Percentiles rank a stretch among this genome's conserved stretches.
Evolutionary conservation across 1,140 invertebrate genomes (phyloP).

Genomic region (Ctenoplectra terminalis): DNA sequence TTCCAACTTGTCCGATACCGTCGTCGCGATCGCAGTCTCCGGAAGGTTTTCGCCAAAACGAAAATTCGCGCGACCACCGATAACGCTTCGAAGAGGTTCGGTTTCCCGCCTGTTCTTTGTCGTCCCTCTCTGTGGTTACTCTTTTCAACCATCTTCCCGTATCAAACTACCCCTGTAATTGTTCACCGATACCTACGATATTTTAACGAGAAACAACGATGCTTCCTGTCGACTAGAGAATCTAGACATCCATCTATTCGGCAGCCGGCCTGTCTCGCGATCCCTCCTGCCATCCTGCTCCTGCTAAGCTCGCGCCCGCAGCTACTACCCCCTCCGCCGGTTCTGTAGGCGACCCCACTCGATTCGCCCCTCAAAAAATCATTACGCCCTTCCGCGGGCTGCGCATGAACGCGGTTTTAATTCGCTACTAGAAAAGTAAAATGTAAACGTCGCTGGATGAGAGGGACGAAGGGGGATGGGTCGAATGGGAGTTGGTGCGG

Average conservation of each 20-base stretch:
- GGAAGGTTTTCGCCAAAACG: neutral
- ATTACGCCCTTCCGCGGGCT: conserved; percentile 84
- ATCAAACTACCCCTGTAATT: neutral
- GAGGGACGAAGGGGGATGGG: conserved; percentile 59
- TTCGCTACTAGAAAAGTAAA: conserved; percentile 84
- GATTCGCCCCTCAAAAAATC: conserved; percentile 84
- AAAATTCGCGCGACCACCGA: neutral
- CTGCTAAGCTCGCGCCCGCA: conserved; percentile 73
- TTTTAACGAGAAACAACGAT: conserved; percentile 10
- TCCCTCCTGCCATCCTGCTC: conserved; percentile 64
- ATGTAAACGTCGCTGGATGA: conserved; percentile 78
- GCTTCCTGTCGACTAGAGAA: conserved; percentile 25
- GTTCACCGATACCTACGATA: conserved; percentile 2
- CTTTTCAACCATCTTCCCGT: no score
- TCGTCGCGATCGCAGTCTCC: neutral
- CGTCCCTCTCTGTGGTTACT: neutral
- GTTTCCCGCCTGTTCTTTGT: neutral
- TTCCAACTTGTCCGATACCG: neutral
- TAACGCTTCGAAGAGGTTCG: no score
- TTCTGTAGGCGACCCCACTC: conserved; percentile 80
- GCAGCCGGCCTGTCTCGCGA: conserved; percentile 48
- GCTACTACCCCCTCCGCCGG: conserved; percentile 61
- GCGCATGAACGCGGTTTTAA: conserved; percentile 84
- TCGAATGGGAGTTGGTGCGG: conserved; percentile 48
- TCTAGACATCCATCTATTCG: conserved; percentile 53